Evolutionary conservation across 2,888 invertebrate species (phyloP).

Genomic region (Athalia cordata): DNA sequence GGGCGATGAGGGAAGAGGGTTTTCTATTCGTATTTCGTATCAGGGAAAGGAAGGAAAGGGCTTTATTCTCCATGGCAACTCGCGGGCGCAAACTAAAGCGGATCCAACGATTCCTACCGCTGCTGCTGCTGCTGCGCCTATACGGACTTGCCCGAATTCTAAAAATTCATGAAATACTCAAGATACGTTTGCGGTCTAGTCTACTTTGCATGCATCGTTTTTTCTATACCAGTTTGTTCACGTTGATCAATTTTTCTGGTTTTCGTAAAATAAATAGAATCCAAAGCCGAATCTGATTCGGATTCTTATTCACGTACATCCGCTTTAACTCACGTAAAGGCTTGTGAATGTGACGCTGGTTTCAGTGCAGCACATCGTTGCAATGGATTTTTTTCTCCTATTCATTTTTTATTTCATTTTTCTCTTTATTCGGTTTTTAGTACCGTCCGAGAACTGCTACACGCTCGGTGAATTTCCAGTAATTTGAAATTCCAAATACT

Average conservation of each 20-base stretch:
- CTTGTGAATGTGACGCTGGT: neutral
- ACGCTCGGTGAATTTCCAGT: no score
- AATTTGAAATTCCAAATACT: no score
- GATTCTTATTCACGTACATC: constrained; percentile 1
- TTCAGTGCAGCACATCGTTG: neutral
- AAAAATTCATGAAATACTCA: neutral
- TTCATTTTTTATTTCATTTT: no score
- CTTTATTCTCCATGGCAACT: constrained; percentile 46
- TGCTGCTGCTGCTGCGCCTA: neutral
- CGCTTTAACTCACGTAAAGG: constrained; percentile 20
- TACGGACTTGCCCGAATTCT: neutral
- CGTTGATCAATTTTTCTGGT: no score
- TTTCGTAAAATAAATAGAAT: neutral
- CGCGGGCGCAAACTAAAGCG: constrained; percentile 41
- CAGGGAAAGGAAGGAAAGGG: constrained; percentile 40
- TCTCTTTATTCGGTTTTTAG: no score
- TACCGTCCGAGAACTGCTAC: no score
- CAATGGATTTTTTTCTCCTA: no score
- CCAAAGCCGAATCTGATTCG: neutral
- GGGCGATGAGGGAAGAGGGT: constrained; percentile 9
- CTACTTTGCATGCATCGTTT: no score
- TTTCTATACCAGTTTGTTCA: no score
- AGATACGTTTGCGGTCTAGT: no score
- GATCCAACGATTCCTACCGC: constrained; percentile 29
- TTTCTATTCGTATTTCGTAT: constrained; percentile 38